Percentiles rank a stretch among this genome's conserved stretches.
These are phyloP conservation scores for Sebastes baramenuke DNA, from an alignment of 2,797 vertebrate genomes.

Conservation along the genomic window DNA sequence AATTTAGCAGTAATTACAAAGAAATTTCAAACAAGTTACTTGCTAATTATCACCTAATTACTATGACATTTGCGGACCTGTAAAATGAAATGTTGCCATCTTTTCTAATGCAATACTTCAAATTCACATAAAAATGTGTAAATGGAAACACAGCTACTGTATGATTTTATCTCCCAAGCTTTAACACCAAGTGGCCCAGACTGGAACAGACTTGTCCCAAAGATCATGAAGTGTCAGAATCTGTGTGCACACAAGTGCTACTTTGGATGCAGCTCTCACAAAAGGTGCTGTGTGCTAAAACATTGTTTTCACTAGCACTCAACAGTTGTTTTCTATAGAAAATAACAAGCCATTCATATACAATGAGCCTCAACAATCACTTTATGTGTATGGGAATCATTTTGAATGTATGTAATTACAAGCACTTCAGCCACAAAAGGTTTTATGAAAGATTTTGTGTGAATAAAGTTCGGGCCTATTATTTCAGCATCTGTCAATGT, in stretches of 20 bases:
- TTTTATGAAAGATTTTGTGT: slow-evolving; percentile 15
- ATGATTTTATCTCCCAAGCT: not conserved
- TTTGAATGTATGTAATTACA: slow-evolving; percentile 48
- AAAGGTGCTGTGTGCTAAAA: not conserved
- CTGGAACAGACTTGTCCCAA: not conserved
- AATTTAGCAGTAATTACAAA: too few species aligned
- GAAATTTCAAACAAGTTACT: too few species aligned
- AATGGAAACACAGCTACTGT: too few species aligned
- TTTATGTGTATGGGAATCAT: slow-evolving; percentile 26
- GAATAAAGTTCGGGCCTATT: slow-evolving; percentile 14
- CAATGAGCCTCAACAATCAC: not conserved
- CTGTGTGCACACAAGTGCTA: not conserved
- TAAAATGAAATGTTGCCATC: too few species aligned
- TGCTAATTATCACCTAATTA: too few species aligned
- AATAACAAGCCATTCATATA: slow-evolving; percentile 14
- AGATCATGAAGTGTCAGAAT: not conserved
- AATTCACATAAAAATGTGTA: too few species aligned
- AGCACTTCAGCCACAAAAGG: slow-evolving; percentile 9
- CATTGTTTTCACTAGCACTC: not conserved
- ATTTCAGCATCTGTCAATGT: slow-evolving; percentile 46
- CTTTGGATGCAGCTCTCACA: not conserved
- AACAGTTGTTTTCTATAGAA: not conserved
- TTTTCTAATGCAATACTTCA: too few species aligned
- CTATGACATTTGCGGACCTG: too few species aligned
- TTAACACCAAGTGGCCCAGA: not conserved